phyloP scores from a whole-genome alignment of 1,140 invertebrate genomes.

The Phthorimaea operculella region DNA sequence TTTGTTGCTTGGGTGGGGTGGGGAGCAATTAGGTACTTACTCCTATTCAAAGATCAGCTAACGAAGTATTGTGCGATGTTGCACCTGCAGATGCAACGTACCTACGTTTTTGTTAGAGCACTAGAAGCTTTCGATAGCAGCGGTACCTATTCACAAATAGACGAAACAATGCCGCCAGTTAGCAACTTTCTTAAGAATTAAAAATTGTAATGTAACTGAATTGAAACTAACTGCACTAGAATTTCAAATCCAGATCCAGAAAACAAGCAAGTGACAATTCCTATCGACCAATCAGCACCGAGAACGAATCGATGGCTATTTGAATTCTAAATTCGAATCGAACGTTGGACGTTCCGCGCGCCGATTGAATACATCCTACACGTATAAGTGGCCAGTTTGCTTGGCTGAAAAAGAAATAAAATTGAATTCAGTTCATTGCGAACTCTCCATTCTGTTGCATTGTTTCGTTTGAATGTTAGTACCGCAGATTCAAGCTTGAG shows the following conservation, averaged over 20 bases:
- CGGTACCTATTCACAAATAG: no score
- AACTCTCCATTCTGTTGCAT: neutral
- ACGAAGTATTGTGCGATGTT: no score
- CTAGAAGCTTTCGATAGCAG: no score
- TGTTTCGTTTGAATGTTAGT: neutral
- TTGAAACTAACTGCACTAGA: neutral
- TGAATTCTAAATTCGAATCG: constrained; percentile 7
- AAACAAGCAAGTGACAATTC: constrained; percentile 1
- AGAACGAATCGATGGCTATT: constrained; percentile 6
- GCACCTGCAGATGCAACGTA: no score
- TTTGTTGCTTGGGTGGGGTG: no score
- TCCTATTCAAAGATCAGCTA: no score
- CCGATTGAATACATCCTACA: constrained; percentile 4
- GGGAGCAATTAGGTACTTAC: no score
- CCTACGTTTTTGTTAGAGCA: no score
- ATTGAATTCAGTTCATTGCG: neutral
- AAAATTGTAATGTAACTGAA: no score
- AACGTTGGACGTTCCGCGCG: neutral
- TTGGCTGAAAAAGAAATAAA: neutral
- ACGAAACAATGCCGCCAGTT: no score
- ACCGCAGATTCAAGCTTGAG: neutral
- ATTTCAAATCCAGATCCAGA: constrained; percentile 1
- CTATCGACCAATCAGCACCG: constrained; percentile 2
- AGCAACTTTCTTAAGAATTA: no score
- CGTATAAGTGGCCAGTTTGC: constrained; percentile 3